Percentiles rank a stretch among this genome's conserved stretches.
These are phyloP conservation scores for Hemibagrus guttatus DNA, from an alignment of 2,797 vertebrate genomes.

Conservation along the genomic window DNA sequence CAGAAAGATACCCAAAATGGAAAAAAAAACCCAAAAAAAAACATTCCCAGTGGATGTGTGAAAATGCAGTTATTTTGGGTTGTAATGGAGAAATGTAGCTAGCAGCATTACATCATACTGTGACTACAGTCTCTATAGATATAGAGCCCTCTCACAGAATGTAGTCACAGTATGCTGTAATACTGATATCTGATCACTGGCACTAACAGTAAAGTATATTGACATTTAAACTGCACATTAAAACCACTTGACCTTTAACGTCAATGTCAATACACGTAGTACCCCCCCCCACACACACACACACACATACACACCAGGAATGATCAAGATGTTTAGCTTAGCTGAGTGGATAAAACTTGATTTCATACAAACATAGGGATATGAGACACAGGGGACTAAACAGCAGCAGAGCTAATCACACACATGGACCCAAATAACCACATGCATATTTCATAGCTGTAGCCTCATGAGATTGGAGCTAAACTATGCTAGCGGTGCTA, in stretches of 20 bases:
- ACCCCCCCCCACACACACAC: background rate
- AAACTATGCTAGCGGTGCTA: background rate
- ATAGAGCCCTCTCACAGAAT: background rate
- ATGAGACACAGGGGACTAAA: background rate
- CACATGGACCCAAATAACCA: background rate
- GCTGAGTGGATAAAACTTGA: background rate
- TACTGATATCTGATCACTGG: background rate
- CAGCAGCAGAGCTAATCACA: background rate
- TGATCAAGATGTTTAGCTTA: background rate
- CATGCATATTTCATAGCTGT: constrained; percentile 8
- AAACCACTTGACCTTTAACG: background rate
- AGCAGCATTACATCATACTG: constrained; percentile 30
- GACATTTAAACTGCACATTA: background rate
- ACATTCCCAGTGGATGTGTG: background rate
- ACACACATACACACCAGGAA: background rate
- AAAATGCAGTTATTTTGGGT: constrained; percentile 22
- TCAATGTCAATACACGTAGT: background rate
- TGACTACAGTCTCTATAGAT: background rate
- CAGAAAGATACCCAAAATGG: background rate
- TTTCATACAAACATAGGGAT: background rate
- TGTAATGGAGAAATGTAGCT: constrained; percentile 7
- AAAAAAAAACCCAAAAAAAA: background rate
- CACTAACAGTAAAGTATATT: background rate
- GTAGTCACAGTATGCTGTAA: constrained; percentile 6
- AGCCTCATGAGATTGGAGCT: background rate